phyloP scores from a whole-genome alignment of 2,888 invertebrate species.

The Andricus quercusramuli region DNA sequence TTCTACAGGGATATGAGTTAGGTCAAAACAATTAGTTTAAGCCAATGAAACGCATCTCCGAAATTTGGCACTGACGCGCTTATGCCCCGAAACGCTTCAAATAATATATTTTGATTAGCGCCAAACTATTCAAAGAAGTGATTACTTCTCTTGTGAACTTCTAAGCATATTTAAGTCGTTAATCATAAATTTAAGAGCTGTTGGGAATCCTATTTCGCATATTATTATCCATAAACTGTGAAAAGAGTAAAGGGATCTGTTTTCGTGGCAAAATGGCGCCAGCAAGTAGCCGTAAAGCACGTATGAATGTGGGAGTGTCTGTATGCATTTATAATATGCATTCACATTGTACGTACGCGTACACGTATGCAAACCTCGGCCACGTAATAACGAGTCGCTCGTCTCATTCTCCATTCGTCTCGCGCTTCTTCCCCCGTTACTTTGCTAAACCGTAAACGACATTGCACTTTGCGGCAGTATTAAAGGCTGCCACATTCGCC shows the following conservation, averaged over 20 bases:
- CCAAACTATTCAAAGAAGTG: not conserved
- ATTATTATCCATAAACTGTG: slow-evolving; percentile 39
- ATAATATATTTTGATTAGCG: not conserved
- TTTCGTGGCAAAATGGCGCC: slow-evolving; percentile 41
- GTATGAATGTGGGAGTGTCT: slow-evolving; percentile 36
- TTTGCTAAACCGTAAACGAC: slow-evolving; percentile 64
- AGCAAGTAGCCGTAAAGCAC: slow-evolving; percentile 31
- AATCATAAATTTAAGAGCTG: slow-evolving; percentile 14
- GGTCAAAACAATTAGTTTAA: too few species aligned
- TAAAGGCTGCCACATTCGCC: slow-evolving; percentile 64
- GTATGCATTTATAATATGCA: slow-evolving; percentile 33
- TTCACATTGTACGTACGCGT: slow-evolving; percentile 9
- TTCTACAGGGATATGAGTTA: too few species aligned
- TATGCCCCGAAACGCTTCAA: not conserved
- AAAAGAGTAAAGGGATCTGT: slow-evolving; percentile 32
- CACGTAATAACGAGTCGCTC: slow-evolving; percentile 61
- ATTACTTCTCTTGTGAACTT: slow-evolving; percentile 22
- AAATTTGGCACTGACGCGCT: too few species aligned
- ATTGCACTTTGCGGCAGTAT: slow-evolving; percentile 61
- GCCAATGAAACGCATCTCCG: too few species aligned
- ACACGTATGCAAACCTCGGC: slow-evolving; percentile 47
- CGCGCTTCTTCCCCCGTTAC: slow-evolving; percentile 65
- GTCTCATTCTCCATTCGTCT: slow-evolving; percentile 65
- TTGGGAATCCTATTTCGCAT: slow-evolving; percentile 11
- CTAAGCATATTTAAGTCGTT: slow-evolving; percentile 10